phyloP scores from a whole-genome alignment of 2,113 vertebrate genomes.

The Hyaena hyaena region DNA sequence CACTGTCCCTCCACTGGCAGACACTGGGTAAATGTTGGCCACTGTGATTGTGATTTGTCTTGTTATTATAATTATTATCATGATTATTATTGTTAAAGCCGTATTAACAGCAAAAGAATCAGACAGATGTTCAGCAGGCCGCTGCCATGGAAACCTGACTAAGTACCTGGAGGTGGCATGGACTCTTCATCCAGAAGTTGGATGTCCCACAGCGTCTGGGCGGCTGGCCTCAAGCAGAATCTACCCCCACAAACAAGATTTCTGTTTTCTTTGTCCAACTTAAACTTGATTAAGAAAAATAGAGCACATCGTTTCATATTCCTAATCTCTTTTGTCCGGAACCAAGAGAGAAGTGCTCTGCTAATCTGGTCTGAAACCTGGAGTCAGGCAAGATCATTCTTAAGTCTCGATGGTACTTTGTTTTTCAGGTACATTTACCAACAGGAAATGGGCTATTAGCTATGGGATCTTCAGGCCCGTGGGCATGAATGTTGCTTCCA shows the following conservation, averaged over 20 bases:
- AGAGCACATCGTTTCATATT: not conserved
- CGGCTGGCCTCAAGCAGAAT: not conserved
- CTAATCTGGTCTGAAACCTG: not conserved
- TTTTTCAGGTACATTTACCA: not conserved
- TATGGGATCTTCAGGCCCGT: not conserved
- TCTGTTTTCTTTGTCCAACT: not conserved
- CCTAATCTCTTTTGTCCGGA: not conserved
- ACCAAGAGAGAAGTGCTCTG: not conserved
- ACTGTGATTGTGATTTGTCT: not conserved
- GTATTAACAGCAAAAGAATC: not conserved
- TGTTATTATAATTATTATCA: not conserved
- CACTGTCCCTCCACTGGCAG: not conserved
- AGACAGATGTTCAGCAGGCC: not conserved
- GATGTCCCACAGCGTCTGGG: not conserved
- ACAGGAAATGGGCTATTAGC: not conserved
- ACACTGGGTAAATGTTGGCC: not conserved
- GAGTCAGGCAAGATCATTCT: not conserved
- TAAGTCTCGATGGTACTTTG: not conserved
- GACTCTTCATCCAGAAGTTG: conserved; percentile 28
- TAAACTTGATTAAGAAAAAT: not conserved
- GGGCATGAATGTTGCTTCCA: fast-evolving
- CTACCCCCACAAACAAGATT: not conserved
- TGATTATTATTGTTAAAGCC: not conserved
- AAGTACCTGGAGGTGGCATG: not conserved
- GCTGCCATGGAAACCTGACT: conserved; percentile 35